Evolutionary conservation across 2,888 invertebrate species (phyloP), one percentile per base, ranked within the genome.

Genomic region (Drosophila pseudotalamancana): DNA sequence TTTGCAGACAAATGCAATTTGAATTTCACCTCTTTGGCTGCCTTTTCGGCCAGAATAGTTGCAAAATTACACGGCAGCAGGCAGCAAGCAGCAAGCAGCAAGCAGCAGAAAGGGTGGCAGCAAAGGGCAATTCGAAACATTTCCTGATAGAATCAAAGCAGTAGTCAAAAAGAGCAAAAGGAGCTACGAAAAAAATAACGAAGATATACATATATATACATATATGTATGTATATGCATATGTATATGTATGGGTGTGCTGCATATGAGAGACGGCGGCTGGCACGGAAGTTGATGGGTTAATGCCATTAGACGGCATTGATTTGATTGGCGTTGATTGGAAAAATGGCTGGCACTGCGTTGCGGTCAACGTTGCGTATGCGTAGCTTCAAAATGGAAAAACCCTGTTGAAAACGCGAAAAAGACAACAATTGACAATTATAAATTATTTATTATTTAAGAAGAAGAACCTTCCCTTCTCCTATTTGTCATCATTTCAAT

Each of bases 271-370:
- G 25, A 40, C 29, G 51, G 43, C 37, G 51, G 53, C 50, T 62
- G 78, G 63, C 76, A 73, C 66, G 71, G 81, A 63, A 81, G 83
- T 72, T 82, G 81, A 84, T 76, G 77, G 84, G 82, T 82, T 88
- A 89, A 89, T 89, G 87, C 77, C 88, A 89, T 89, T 89, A 89
- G 89, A 76, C 87, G 73, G 77, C 74, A 81, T 77, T 81, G 85
- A 85, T 89, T 89, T 89, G 89, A 88, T 89, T 89, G 89, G 87
- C 85, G 87, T 87, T 87, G 89, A 89, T 88, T 88, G 89, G 81
- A 87, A 79, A 79, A 84, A 63, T 64, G 68, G 60, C 57, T 56
- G 70, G 14, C 59, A 40, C n/a, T 29, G 31, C 40, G 39, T 6
- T 64, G 23, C 35, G 34, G 68, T 16, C 59, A 29, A 18, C 51